Evolutionary conservation across 2,888 invertebrate genomes (phyloP).

Genomic region (Plusia festucae): DNA sequence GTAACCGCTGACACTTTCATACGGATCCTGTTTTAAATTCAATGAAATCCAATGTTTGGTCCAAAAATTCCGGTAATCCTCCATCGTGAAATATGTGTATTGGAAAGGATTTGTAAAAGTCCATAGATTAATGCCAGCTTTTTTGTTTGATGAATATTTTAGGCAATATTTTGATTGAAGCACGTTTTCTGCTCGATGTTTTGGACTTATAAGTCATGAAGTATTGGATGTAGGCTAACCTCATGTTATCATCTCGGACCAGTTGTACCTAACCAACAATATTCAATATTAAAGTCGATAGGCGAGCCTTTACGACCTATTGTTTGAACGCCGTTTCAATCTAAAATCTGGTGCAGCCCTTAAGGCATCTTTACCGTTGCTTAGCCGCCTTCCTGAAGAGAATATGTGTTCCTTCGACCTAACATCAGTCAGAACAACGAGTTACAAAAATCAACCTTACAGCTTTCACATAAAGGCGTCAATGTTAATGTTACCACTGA

Average conservation of each 20-base stretch:
- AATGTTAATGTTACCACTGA: not conserved
- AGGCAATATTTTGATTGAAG: too few relatives aligned
- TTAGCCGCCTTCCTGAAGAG: conserved; percentile 26
- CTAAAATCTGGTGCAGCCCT: conserved; percentile 49
- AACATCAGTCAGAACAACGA: conserved; percentile 18
- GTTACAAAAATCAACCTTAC: conserved; percentile 12
- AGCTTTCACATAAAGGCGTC: not conserved
- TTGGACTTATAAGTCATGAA: not conserved
- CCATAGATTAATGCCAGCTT: not conserved
- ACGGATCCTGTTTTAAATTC: not conserved
- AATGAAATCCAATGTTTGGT: not conserved
- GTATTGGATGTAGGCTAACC: conserved; percentile 5
- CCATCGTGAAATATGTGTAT: not conserved
- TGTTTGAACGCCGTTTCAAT: conserved; percentile 41
- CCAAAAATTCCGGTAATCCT: not conserved
- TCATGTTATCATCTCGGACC: conserved; percentile 43
- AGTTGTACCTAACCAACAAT: conserved; percentile 31
- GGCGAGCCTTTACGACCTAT: conserved; percentile 47
- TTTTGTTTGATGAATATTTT: not conserved
- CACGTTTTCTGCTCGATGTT: not conserved
- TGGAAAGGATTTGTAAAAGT: not conserved
- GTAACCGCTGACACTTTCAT: not conserved
- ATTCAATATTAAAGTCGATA: conserved; percentile 41
- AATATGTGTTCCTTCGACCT: conserved; percentile 17
- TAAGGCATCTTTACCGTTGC: conserved; percentile 47